phyloP scores from a whole-genome alignment of 2,113 vertebrate genomes.

The Notiomystis cincta region DNA sequence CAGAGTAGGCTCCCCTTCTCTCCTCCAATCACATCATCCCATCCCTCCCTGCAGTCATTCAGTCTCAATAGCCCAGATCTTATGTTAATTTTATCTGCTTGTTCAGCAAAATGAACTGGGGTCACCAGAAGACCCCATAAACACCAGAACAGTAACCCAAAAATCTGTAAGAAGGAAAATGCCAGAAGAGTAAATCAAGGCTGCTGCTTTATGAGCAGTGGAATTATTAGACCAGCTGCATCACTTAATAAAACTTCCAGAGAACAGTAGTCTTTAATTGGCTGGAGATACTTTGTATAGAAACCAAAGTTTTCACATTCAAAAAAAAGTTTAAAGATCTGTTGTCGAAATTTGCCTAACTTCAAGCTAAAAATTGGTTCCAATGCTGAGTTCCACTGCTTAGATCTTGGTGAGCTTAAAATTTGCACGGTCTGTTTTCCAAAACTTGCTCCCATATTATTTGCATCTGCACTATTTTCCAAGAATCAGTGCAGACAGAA shows the following conservation, averaged over 20 bases:
- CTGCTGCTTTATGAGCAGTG: not conserved
- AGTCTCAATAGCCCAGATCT: not conserved
- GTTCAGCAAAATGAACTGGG: not conserved
- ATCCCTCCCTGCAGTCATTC: not conserved
- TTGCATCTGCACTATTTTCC: not conserved
- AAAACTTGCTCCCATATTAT: not conserved
- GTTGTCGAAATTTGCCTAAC: not conserved
- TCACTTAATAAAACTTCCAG: not conserved
- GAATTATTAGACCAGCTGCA: not conserved
- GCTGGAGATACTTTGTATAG: not conserved
- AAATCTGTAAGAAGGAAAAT: not conserved
- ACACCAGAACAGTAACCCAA: not conserved
- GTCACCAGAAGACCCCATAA: not conserved
- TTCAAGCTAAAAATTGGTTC: not conserved
- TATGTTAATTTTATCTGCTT: not conserved
- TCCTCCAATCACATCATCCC: not conserved
- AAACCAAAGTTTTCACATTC: not conserved
- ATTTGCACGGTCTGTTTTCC: not conserved
- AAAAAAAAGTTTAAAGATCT: not conserved
- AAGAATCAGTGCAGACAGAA: not conserved
- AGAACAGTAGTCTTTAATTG: not conserved
- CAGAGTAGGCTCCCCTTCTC: not conserved
- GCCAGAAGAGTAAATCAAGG: not conserved
- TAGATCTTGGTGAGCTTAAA: not conserved
- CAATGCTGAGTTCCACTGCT: not conserved